Base-by-base conservation (phyloP, 2,888 invertebrate genomes). In the Cephus runcator region DNA sequence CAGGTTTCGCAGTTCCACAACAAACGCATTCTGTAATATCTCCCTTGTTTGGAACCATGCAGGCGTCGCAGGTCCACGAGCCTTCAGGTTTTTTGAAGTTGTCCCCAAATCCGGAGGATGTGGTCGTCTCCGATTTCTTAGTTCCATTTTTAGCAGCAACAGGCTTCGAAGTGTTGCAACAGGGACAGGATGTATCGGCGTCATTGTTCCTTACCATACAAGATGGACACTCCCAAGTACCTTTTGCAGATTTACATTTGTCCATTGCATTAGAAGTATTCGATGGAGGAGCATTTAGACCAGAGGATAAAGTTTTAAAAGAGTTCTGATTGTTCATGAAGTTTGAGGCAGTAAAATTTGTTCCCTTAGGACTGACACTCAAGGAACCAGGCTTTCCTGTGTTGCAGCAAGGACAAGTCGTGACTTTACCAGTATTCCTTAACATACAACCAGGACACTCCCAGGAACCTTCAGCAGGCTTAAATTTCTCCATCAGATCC, bases 201-300 rank as follows among this genome's bases (percentile, higher is more conserved):
- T 89, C 86, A 12, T 92, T 90, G 87, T 96, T 96, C 69, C 93
- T 91, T 23, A 95, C 91, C 90, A 94, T 92, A 87, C 96, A 96
- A 33, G 91, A 92, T 1, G 92, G 90, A 89, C 96, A 96, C 83
- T 94, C 94, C 96, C 96, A 96, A 33, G 93, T 93, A 75, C 93
- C 93, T 34, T 90, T 86, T 1, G 92, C 88, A 3, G 93, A 92
- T 85, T 94, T 94, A 83, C 94, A 94, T 84, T 90, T 89, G 76
- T 91, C 89, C 11, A 86, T 87, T 77, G 84, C 86, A 36, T 82
- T 81, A 31, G 69, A 69, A 35, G 30, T 34, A 23, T n/a, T 36
- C 35, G 34, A 31, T 23, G 34, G 12, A 4, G 56, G 23, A 31
- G 68, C 40, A 12, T 73, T 86, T 84, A 73, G 82, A 76, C 31